Base-by-base conservation (phyloP, 2,888 invertebrate genomes). In the Vanessa cardui region DNA sequence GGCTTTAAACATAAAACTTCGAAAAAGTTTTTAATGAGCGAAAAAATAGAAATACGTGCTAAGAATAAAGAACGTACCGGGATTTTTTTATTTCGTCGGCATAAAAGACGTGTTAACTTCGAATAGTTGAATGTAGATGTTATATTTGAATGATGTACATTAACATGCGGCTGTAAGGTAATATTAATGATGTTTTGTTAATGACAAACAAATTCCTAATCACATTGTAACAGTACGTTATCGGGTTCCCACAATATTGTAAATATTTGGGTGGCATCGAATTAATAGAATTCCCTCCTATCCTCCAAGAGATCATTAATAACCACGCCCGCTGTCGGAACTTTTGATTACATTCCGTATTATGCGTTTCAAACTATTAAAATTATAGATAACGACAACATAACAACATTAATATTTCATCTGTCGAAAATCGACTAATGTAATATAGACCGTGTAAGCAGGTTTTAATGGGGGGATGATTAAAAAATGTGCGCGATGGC, bases 271-370 rank as follows among this genome's bases (percentile, higher is more conserved):
- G 46, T 62, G 45, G 60, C 44, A 68, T 60, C 52, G 58, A 69
- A 67, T 62, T 72, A 64, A 69, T 66, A 69, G 15, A 54, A 44
- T 66, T 69, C 58, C 52, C 26, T 54, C 26, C 63, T 70, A 70
- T 54, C 52, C 26, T 54, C 26, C 63, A 70, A 70, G 69, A 73
- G 68, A 49, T 74, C 69, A 74, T 73, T 72, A 72, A 70, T 62
- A 71, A 65, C 74, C 73, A 71, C 73, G 71, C 72, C 73, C 71
- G 73, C 70, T 56, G 66, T 59, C 72, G 61, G 61, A 69, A 58
- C 61, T 50, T 56, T 58, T 63, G 62, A 68, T 68, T 69, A 59
- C 66, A 70, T 66, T 60, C 62, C 66, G 21, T 71, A 52, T 50
- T 46, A 60, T 39, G 33, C 56, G 56, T 63, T 66, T 65, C 60